Conservation (phyloP, 2,888 invertebrate genomes). For the Chloromyia formosa region DNA sequence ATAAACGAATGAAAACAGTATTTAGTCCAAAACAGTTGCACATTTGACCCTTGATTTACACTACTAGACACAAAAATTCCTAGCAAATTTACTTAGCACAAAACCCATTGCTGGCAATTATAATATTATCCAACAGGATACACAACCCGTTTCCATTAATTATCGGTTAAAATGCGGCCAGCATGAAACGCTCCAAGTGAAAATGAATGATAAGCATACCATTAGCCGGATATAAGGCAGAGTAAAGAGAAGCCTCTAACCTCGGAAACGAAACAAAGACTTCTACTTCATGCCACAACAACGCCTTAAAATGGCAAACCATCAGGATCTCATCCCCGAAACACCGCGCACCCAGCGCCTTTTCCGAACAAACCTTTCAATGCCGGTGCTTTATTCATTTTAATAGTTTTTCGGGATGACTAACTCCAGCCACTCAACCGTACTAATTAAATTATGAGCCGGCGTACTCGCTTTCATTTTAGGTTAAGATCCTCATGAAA, state of each 20-base stretch:
- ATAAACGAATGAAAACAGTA: too few species aligned
- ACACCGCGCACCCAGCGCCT: not conserved
- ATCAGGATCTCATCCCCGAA: not conserved
- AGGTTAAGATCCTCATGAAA: not conserved
- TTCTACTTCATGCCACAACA: not conserved
- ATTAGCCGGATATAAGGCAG: not conserved
- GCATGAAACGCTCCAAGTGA: not conserved
- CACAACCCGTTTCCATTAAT: slow-evolving; percentile 34
- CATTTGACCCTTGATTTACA: too few species aligned
- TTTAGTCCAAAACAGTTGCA: not conserved
- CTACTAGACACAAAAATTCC: too few species aligned
- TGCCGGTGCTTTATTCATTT: slow-evolving; percentile 25
- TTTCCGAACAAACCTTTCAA: not conserved
- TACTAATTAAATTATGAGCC: slow-evolving; percentile 42
- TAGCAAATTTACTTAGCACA: not conserved
- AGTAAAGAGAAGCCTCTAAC: not conserved
- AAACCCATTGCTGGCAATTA: slow-evolving; percentile 28
- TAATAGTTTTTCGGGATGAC: slow-evolving; percentile 42
- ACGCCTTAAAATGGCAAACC: not conserved
- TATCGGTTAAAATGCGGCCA: slow-evolving; percentile 7
- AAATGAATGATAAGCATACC: not conserved
- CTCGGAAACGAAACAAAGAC: not conserved
- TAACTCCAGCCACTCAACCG: slow-evolving; percentile 29
- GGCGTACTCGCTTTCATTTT: not conserved
- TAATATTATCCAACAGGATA: slow-evolving; percentile 19